Conservation (phyloP, 2,113 vertebrate species). For the Spilogale gracilis region DNA sequence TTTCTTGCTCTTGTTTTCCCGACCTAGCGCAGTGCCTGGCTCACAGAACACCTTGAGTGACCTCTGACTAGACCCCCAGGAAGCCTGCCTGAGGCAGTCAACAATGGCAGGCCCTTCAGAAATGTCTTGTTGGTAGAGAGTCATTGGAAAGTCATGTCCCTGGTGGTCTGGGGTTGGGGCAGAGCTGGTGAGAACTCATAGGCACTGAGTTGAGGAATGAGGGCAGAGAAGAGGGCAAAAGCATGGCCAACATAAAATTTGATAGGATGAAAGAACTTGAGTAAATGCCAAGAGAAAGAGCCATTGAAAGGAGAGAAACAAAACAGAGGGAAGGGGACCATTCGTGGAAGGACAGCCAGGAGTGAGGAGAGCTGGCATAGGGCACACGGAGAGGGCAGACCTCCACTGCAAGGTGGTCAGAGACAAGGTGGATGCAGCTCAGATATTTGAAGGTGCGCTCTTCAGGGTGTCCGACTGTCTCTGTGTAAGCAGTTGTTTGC, state of each 20-base stretch:
- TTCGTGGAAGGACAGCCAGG: neutral
- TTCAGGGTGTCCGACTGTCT: accelerated
- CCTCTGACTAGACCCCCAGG: neutral
- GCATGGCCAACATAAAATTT: accelerated
- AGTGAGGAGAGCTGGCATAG: accelerated
- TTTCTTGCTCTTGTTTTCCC: neutral
- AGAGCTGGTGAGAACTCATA: accelerated
- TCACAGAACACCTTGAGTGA: too few relatives aligned
- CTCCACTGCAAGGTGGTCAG: neutral
- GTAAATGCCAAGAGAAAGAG: neutral
- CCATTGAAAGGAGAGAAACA: neutral
- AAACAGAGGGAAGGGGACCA: accelerated
- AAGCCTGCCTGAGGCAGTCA: neutral
- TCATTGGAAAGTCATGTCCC: too few relatives aligned
- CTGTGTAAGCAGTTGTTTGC: neutral
- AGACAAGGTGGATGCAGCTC: accelerated
- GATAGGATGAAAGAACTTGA: accelerated
- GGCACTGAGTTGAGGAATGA: neutral
- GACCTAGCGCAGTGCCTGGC: neutral
- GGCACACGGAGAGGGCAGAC: accelerated
- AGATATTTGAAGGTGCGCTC: neutral
- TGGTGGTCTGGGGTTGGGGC: too few relatives aligned
- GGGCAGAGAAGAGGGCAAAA: accelerated
- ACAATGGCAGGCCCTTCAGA: neutral
- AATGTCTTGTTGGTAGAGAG: accelerated